Conservation (phyloP, 2,797 vertebrate genomes). For the Onychomys leucogaster region DNA sequence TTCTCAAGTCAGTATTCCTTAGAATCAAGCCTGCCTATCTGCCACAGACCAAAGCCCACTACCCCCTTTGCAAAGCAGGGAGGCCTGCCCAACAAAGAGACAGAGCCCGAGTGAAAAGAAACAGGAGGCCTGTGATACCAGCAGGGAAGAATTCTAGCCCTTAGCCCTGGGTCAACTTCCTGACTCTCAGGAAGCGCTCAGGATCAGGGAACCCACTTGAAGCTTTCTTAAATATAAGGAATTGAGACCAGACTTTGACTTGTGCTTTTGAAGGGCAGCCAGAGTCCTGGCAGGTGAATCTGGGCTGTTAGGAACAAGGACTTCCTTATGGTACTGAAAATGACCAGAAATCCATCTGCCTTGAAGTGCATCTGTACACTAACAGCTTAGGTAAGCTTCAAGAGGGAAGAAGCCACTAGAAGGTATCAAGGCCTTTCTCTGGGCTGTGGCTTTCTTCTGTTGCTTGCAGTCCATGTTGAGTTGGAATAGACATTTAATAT, state of each 20-base stretch:
- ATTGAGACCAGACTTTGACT: slow-evolving; percentile 74
- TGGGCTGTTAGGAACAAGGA: slow-evolving; percentile 56
- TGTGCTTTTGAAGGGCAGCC: slow-evolving; percentile 67
- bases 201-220: slow-evolving; percentile 38
- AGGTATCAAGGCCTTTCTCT: not conserved
- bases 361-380: not conserved
- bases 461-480: slow-evolving; percentile 79
- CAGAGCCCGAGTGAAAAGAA: slow-evolving; percentile 76
- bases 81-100: slow-evolving; percentile 75
- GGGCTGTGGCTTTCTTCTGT: slow-evolving; percentile 76
- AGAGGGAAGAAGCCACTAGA: not conserved
- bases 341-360: slow-evolving; percentile 39
- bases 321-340: slow-evolving; percentile 58
- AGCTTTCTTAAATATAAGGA: slow-evolving; percentile 61
- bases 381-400: not conserved
- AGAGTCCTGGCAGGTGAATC: slow-evolving; percentile 71
- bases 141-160: slow-evolving; percentile 72
- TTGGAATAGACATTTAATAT: slow-evolving; percentile 86
- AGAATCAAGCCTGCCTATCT: slow-evolving; percentile 73
- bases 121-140: slow-evolving; percentile 66
- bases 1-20: slow-evolving; percentile 69
- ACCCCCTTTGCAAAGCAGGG: slow-evolving; percentile 71
- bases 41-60: slow-evolving; percentile 50
- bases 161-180: slow-evolving; percentile 59
- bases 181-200: slow-evolving; percentile 70